phyloP scores from a whole-genome alignment of 1,140 invertebrate species.

The Asobara japonica region DNA sequence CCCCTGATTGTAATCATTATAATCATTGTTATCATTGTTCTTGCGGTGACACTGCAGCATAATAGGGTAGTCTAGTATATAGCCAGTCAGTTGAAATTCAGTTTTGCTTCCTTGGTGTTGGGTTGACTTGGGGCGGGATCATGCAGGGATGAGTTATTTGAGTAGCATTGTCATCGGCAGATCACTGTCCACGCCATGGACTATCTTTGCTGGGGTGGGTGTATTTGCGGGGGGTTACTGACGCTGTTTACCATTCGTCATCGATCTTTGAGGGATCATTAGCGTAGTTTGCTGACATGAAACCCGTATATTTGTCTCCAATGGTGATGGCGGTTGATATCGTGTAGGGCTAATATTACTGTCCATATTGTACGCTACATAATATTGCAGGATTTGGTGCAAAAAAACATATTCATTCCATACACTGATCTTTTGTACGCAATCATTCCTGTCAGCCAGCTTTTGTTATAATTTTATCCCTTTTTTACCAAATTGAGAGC shows the following conservation, averaged over 20 bases:
- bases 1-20: neutral
- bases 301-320: neutral
- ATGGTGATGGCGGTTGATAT: neutral
- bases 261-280: neutral
- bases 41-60: neutral
- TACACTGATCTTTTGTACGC: too few relatives aligned
- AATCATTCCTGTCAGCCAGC: too few relatives aligned
- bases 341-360: neutral
- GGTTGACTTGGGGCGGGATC: neutral
- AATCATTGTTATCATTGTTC: neutral
- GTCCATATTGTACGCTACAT: neutral
- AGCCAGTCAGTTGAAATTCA: neutral
- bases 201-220: neutral
- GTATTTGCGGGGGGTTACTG: neutral
- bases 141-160: neutral
- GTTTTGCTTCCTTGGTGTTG: neutral
- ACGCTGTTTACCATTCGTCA: neutral
- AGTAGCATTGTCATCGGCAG: neutral
- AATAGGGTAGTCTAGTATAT: neutral
- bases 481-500: too few relatives aligned
- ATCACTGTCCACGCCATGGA: neutral
- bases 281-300: neutral
- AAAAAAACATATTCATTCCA: too few relatives aligned
- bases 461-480: too few relatives aligned
- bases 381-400: too few relatives aligned